These are phyloP conservation scores for Drosophila tripunctata DNA, from an alignment of 2,888 invertebrate genomes.

Conservation along the genomic window DNA sequence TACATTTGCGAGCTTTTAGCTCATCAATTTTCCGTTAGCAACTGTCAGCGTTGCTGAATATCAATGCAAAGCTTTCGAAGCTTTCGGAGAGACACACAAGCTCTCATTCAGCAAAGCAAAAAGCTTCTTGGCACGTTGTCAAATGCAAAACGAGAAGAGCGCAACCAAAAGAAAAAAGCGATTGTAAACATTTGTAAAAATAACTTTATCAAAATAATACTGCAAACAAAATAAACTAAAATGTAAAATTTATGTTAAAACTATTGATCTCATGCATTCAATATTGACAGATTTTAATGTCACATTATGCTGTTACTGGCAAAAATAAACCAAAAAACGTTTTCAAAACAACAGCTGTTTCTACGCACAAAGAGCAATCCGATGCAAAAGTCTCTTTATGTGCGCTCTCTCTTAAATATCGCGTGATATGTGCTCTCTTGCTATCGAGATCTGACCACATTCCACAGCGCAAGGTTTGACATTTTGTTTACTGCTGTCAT, in stretches of 20 bases:
- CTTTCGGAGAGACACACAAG: constrained; percentile 19
- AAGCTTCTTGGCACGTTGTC: constrained; percentile 42
- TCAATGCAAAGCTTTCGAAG: constrained; percentile 37
- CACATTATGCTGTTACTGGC: too few species aligned
- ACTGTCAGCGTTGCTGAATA: constrained; percentile 32
- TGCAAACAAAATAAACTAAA: background rate
- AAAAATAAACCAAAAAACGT: background rate
- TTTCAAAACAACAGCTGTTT: constrained; percentile 53
- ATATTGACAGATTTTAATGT: background rate
- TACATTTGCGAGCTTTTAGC: background rate
- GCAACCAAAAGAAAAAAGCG: too few species aligned
- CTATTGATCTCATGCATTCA: background rate
- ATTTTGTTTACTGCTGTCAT: constrained; percentile 42
- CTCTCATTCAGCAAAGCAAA: constrained; percentile 58
- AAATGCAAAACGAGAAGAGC: constrained; percentile 8
- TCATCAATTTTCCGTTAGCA: constrained; percentile 35
- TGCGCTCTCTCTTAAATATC: constrained; percentile 7
- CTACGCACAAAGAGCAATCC: constrained; percentile 4
- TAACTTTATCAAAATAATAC: background rate
- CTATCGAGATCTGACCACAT: constrained; percentile 34
- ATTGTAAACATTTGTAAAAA: constrained; percentile 23
- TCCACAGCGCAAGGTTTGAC: constrained; percentile 45
- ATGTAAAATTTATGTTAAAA: background rate
- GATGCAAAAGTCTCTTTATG: constrained; percentile 6
- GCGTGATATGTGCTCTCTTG: constrained; percentile 3